Conservation (phyloP, 2,888 invertebrate genomes). For the Balanococcus diminutus region DNA sequence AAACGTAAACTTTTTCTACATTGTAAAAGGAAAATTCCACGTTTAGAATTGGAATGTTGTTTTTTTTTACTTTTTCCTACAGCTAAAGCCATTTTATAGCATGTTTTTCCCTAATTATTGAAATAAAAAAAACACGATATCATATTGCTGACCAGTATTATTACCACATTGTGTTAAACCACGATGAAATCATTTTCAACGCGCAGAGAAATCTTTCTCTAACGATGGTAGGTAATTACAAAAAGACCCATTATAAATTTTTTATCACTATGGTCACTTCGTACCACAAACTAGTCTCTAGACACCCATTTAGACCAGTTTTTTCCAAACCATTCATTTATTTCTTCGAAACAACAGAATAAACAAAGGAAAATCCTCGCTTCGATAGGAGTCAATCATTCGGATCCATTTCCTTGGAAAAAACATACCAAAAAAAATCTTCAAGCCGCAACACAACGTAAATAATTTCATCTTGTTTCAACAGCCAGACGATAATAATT, state of each 20-base stretch:
- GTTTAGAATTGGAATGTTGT: neutral
- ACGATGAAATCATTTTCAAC: constrained; percentile 7
- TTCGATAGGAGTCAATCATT: neutral
- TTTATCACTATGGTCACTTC: neutral
- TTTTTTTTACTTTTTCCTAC: neutral
- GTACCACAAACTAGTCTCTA: constrained; percentile 2
- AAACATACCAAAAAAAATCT: neutral
- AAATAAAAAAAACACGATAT: neutral
- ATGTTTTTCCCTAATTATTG: neutral
- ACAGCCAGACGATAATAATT: neutral
- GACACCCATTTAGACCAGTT: neutral
- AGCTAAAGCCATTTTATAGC: neutral
- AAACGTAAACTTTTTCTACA: neutral
- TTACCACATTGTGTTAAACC: neutral
- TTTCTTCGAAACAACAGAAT: neutral
- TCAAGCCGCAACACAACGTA: neutral
- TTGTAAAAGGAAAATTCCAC: constrained; percentile 2
- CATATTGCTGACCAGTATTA: neutral
- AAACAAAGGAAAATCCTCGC: neutral
- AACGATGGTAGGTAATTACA: neutral
- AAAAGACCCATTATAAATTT: neutral
- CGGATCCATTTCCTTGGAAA: neutral
- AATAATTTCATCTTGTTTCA: neutral
- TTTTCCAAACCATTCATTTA: neutral
- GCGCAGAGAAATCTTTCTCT: neutral